Evolutionary conservation across 2,797 vertebrate genomes (phyloP).

Genomic region (Craterocephalus amniculus): DNA sequence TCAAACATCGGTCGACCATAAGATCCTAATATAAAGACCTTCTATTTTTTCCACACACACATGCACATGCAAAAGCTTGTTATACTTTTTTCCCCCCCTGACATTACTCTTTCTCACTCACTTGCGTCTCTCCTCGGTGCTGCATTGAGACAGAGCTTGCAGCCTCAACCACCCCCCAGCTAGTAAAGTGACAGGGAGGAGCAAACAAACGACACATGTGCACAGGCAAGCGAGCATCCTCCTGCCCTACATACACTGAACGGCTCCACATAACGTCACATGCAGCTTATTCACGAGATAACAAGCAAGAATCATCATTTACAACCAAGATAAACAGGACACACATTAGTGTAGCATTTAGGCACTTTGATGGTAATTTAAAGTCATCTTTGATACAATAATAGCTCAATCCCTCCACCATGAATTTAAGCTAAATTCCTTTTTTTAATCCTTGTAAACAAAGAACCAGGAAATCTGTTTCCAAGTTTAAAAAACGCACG

Average conservation of each 20-base stretch:
- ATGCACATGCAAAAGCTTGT: constrained; percentile 7
- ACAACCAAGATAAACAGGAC: not conserved
- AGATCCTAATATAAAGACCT: constrained; percentile 36
- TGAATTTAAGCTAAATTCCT: too few relatives aligned
- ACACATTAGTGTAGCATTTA: not conserved
- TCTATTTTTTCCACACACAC: not conserved
- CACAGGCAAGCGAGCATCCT: constrained; percentile 16
- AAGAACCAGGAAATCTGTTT: not conserved
- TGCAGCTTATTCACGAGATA: constrained; percentile 28
- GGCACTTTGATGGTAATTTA: not conserved
- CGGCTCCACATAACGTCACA: constrained; percentile 31
- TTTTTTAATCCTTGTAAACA: too few relatives aligned
- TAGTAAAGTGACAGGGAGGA: constrained; percentile 23
- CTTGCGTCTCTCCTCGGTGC: constrained; percentile 9
- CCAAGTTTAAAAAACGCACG: not conserved
- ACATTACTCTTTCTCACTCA: constrained; percentile 28
- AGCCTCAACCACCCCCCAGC: constrained; percentile 45
- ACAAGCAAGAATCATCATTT: constrained; percentile 4
- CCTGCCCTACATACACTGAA: constrained; percentile 8
- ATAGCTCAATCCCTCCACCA: too few relatives aligned
- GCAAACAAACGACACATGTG: constrained; percentile 52
- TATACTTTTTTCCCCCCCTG: constrained; percentile 14
- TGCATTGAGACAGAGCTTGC: constrained; percentile 40
- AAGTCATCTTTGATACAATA: too few relatives aligned
- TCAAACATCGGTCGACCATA: constrained; percentile 33